Percentiles rank a stretch among this genome's conserved stretches.
Evolutionary conservation across 2,113 vertebrate species (phyloP).

Genomic region (Arothron firmamentum): DNA sequence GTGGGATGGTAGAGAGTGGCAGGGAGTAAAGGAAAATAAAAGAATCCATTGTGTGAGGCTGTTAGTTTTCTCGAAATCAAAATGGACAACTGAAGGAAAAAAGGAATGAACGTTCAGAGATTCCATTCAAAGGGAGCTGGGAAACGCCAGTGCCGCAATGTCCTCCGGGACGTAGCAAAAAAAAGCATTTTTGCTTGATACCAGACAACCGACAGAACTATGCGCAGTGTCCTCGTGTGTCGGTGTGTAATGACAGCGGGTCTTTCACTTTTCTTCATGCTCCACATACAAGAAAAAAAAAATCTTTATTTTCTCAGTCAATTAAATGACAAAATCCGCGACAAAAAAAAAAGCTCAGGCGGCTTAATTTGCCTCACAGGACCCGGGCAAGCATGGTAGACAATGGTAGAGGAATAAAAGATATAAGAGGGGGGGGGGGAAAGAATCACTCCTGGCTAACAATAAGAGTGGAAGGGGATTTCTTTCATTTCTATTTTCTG

Average conservation of each 20-base stretch:
- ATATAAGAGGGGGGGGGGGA: constrained; percentile 10
- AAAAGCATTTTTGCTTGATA: constrained; percentile 32
- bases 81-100: constrained; percentile 57
- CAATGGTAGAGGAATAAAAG: constrained; percentile 29
- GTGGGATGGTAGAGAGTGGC: constrained; percentile 35
- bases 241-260: not conserved
- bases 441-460: constrained; percentile 40
- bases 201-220: constrained; percentile 39
- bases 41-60: constrained; percentile 55
- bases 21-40: constrained; percentile 23
- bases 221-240: constrained; percentile 7
- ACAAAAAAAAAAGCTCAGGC: constrained; percentile 45
- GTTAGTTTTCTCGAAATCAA: constrained; percentile 60
- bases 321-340: constrained; percentile 66
- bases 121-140: constrained; percentile 11
- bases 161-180: constrained; percentile 28
- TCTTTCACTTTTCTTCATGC: constrained; percentile 55
- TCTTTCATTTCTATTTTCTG: constrained; percentile 46
- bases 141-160: constrained; percentile 19
- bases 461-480: constrained; percentile 54
- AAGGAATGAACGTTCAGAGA: constrained; percentile 46
- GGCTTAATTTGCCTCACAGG: constrained; percentile 36
- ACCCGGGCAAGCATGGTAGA: constrained; percentile 26
- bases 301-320: constrained; percentile 65
- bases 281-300: constrained; percentile 53